Evolutionary conservation across 2,888 invertebrate genomes (phyloP).

Genomic region (Lacanobia wlatinum): DNA sequence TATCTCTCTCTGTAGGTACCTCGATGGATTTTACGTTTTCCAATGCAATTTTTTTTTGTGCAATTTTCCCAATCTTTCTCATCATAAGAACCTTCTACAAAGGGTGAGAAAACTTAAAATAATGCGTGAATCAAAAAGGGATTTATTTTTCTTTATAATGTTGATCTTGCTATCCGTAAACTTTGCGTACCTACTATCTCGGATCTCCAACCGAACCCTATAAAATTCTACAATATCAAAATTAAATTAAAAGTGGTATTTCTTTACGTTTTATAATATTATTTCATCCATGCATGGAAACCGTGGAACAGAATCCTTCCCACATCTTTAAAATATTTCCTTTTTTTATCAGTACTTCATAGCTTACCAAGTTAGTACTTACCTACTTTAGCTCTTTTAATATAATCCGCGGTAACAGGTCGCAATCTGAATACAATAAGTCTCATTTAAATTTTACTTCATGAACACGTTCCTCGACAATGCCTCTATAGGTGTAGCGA

Average conservation of each 20-base stretch:
- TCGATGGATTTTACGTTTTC: too few species aligned
- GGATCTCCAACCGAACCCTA: too few species aligned
- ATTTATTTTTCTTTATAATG: too few species aligned
- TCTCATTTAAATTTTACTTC: constrained; percentile 67
- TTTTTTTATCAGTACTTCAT: constrained; percentile 10
- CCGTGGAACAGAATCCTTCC: background rate
- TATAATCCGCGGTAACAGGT: constrained; percentile 53
- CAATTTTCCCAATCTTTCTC: too few species aligned
- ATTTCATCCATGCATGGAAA: background rate
- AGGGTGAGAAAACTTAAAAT: too few species aligned
- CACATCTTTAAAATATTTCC: constrained; percentile 5
- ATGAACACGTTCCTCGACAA: constrained; percentile 59
- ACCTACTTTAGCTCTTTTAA: constrained; percentile 38
- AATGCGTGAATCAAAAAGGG: too few species aligned
- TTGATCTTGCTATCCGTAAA: too few species aligned
- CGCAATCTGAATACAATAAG: constrained; percentile 77
- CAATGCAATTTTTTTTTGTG: too few species aligned
- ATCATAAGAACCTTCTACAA: too few species aligned
- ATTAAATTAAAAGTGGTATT: background rate
- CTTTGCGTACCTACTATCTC: too few species aligned
- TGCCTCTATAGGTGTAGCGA: constrained; percentile 51
- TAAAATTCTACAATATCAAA: background rate
- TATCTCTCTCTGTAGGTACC: too few species aligned
- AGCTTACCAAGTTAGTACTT: constrained; percentile 7
- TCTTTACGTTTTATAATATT: background rate